A percentile compares a stretch with the other conserved stretches of the same genome.
phyloP scores from a whole-genome alignment of 2,888 invertebrate genomes.

The Chironomus riparius region DNA sequence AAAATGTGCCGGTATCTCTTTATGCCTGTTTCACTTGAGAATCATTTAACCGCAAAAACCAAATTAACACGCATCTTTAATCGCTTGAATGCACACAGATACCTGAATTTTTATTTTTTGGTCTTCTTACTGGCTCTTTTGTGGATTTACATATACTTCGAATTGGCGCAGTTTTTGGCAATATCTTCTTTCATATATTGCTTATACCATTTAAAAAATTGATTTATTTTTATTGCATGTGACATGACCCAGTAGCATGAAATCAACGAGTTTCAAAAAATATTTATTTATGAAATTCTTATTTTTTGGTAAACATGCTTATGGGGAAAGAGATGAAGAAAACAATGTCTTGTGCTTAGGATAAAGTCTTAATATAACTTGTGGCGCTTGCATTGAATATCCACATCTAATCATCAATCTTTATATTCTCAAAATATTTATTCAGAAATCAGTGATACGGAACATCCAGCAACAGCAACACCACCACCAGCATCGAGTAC shows the following conservation, averaged over 20 bases:
- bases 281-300: neutral
- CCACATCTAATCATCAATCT: too few species aligned
- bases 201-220: neutral
- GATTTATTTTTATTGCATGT: slow-evolving; percentile 26
- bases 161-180: neutral
- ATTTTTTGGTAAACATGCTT: too few species aligned
- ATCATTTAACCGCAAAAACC: slow-evolving; percentile 24
- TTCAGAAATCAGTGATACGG: slow-evolving; percentile 64
- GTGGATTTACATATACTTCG: too few species aligned
- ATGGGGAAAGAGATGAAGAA: too few species aligned
- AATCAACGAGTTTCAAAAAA: neutral
- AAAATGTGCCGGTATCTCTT: neutral
- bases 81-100: slow-evolving; percentile 8
- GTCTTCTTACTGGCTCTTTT: neutral
- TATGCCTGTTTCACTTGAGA: neutral
- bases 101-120: neutral
- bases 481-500: slow-evolving; percentile 51
- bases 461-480: slow-evolving; percentile 58
- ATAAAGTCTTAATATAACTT: neutral
- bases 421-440: neutral
- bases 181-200: neutral
- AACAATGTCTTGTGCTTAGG: too few species aligned
- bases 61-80: slow-evolving; percentile 25
- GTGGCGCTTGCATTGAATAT: too few species aligned
- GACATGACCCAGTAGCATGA: slow-evolving; percentile 27